A percentile compares a stretch with the other conserved stretches of the same genome.
These are phyloP conservation scores for Palythoa caribaeorum DNA, from an alignment of 92 coral and sea anemone genomes.

Conservation along the genomic window DNA sequence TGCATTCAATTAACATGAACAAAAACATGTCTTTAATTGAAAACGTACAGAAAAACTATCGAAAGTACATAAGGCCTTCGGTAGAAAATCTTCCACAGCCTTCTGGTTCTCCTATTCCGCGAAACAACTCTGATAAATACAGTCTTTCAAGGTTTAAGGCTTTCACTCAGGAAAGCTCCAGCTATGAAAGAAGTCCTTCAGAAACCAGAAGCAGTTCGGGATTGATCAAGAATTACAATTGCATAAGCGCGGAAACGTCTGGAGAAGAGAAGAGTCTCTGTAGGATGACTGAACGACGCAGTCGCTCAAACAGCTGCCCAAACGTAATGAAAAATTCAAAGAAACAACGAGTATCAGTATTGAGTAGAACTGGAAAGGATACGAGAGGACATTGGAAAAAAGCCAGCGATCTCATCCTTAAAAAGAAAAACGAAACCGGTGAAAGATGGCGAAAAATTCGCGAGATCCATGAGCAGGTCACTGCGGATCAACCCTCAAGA, in stretches of 20 bases:
- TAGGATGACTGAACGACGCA: background rate
- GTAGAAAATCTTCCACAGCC: background rate
- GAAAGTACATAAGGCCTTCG: conserved; percentile 30
- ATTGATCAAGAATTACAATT: background rate
- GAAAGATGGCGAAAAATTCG: conserved; percentile 23
- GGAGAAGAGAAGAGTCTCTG: background rate
- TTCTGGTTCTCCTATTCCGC: background rate
- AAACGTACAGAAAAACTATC: conserved; percentile 34
- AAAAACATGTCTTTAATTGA: conserved; percentile 20
- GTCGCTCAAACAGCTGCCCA: conserved; percentile 41
- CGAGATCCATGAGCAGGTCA: conserved; percentile 24
- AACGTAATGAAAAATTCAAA: background rate
- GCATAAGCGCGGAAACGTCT: background rate
- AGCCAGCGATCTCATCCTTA: background rate
- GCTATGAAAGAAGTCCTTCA: background rate
- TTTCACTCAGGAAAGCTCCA: background rate
- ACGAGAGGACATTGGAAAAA: background rate
- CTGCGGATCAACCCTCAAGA: background rate
- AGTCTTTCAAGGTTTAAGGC: background rate
- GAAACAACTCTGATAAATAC: background rate
- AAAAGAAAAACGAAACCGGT: conserved; percentile 1
- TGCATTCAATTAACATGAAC: conserved; percentile 26
- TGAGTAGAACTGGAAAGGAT: background rate
- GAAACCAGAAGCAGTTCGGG: background rate
- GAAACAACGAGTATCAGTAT: background rate